Evolutionary conservation across 2,113 vertebrate genomes (phyloP).

Genomic region (Coreoperca whiteheadi): DNA sequence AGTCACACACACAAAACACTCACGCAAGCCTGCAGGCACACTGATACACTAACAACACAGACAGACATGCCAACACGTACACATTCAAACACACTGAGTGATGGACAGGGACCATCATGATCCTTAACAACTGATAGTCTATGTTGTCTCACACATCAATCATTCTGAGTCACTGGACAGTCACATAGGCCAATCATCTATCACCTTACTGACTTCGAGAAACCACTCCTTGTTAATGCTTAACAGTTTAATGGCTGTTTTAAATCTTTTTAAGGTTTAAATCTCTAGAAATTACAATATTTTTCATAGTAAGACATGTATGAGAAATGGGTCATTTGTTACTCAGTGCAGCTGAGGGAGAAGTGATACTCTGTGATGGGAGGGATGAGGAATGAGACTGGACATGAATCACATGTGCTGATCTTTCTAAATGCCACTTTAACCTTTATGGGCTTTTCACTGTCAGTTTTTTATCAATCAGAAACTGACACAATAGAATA

Average conservation of each 20-base stretch:
- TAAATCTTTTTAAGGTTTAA: background rate
- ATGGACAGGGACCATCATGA: slow-evolving; percentile 74
- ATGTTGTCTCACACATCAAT: slow-evolving; percentile 71
- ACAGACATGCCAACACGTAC: slow-evolving; percentile 43
- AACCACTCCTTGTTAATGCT: slow-evolving; percentile 21
- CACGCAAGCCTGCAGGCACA: slow-evolving; percentile 69
- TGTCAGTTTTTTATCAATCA: slow-evolving; percentile 58
- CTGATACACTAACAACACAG: slow-evolving; percentile 44
- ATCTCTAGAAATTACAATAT: background rate
- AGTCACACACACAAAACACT: slow-evolving; percentile 54
- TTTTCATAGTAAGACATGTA: slow-evolving; percentile 3
- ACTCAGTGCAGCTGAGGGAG: slow-evolving; percentile 45
- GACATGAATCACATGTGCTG: slow-evolving; percentile 67
- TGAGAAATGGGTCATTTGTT: slow-evolving; percentile 54
- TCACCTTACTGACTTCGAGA: slow-evolving; percentile 35
- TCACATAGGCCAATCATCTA: slow-evolving; percentile 49
- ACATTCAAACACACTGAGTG: slow-evolving; percentile 50
- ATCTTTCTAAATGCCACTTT: slow-evolving; percentile 71
- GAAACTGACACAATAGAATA: slow-evolving; percentile 39
- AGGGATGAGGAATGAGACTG: slow-evolving; percentile 61
- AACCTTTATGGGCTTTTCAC: slow-evolving; percentile 63
- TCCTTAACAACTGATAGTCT: slow-evolving; percentile 72
- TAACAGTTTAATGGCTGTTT: slow-evolving; percentile 2
- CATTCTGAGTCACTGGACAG: slow-evolving; percentile 58
- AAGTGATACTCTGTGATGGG: slow-evolving; percentile 59